A percentile compares a stretch with the other conserved stretches of the same genome.
phyloP scores from a whole-genome alignment of 2,888 invertebrate genomes.

The Empis livida region DNA sequence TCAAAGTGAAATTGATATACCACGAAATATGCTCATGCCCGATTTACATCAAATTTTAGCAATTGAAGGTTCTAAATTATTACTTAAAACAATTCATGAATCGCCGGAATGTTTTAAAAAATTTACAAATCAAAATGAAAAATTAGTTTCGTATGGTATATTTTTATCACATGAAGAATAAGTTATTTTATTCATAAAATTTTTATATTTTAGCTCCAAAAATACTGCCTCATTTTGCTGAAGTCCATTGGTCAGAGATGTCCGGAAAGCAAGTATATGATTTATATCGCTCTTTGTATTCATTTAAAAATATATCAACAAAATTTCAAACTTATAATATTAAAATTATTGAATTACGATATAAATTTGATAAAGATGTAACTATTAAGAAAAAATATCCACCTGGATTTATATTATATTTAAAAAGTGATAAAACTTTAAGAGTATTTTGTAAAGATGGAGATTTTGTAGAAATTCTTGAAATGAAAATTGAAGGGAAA shows the following conservation, averaged over 20 bases:
- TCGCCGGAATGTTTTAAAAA: slow-evolving; percentile 46
- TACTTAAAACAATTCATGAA: slow-evolving; percentile 47
- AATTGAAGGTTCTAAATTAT: slow-evolving; percentile 50
- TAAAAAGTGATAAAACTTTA: slow-evolving; percentile 43
- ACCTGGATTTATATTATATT: slow-evolving; percentile 49
- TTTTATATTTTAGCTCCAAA: slow-evolving; percentile 61
- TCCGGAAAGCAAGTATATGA: slow-evolving; percentile 52
- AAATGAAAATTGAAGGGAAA: slow-evolving; percentile 52
- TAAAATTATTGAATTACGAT: slow-evolving; percentile 46
- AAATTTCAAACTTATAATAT: slow-evolving; percentile 46
- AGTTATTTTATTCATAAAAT: slow-evolving; percentile 1
- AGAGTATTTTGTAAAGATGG: slow-evolving; percentile 53
- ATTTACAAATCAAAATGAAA: slow-evolving; percentile 46
- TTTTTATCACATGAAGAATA: slow-evolving; percentile 4
- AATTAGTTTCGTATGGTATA: slow-evolving; percentile 57
- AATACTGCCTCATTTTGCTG: slow-evolving; percentile 46
- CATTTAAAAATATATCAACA: slow-evolving; percentile 48
- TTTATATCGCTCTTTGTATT: slow-evolving; percentile 54
- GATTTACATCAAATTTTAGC: slow-evolving; percentile 53
- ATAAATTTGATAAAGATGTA: slow-evolving; percentile 6
- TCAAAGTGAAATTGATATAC: slow-evolving; percentile 44
- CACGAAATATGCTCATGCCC: slow-evolving; percentile 46
- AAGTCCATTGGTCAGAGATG: slow-evolving; percentile 53
- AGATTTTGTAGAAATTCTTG: slow-evolving; percentile 49
- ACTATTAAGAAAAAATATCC: not conserved